Conservation (phyloP, 2,113 vertebrate genomes). For the Salvelinus namaycush region DNA sequence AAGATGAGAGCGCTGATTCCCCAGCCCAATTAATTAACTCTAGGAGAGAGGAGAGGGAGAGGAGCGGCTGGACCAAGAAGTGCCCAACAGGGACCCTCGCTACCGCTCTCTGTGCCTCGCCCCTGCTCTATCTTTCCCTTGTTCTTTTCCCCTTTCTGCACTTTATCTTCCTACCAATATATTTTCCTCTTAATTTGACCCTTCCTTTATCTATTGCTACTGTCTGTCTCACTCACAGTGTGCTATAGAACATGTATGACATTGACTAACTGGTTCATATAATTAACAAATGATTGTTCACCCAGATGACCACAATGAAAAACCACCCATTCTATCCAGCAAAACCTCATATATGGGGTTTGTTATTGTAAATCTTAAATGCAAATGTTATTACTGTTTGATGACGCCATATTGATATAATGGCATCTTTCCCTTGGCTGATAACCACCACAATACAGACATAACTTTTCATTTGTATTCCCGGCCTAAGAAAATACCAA, state of each 20-base stretch:
- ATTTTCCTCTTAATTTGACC: conserved; percentile 43
- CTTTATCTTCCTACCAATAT: background rate
- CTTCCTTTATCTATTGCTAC: conserved; percentile 32
- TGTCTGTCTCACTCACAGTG: conserved; percentile 57
- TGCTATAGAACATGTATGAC: background rate
- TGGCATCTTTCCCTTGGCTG: conserved; percentile 37
- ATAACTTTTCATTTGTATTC: conserved; percentile 54
- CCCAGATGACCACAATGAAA: background rate
- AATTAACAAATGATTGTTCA: background rate
- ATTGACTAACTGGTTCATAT: background rate
- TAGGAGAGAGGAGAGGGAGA: conserved; percentile 28
- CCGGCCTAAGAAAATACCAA: conserved; percentile 37
- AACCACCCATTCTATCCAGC: background rate
- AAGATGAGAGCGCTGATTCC: conserved; percentile 74
- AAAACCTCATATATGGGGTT: background rate
- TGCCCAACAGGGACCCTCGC: conserved; percentile 51
- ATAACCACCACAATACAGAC: conserved; percentile 23
- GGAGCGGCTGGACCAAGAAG: conserved; percentile 43
- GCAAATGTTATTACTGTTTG: background rate
- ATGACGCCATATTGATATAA: background rate
- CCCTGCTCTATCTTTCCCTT: background rate
- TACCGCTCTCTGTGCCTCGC: conserved; percentile 45
- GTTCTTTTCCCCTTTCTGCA: conserved; percentile 38
- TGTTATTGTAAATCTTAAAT: background rate
- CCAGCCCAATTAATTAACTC: conserved; percentile 76